A percentile compares a stretch with the other conserved stretches of the same genome.
phyloP scores from a whole-genome alignment of 2,113 vertebrate genomes.

The Atlantisia rogersi region DNA sequence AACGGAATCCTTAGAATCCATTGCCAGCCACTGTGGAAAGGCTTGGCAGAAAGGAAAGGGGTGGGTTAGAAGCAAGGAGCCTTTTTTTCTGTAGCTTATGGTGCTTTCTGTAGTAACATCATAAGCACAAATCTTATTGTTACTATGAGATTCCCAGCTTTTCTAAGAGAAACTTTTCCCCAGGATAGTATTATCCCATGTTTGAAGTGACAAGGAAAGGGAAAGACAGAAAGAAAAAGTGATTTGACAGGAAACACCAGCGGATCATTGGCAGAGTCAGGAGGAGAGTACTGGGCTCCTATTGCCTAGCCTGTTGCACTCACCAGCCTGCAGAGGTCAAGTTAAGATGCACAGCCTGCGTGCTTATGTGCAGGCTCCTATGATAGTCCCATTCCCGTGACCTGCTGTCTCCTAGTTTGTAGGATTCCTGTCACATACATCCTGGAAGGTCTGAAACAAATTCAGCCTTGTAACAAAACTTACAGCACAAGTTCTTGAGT shows the following conservation, averaged over 20 bases:
- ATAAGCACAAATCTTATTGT: background rate
- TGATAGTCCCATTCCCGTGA: background rate
- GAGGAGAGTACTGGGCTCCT: background rate
- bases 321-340: background rate
- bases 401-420: background rate
- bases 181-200: background rate
- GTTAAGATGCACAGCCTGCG: background rate
- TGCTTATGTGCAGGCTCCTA: background rate
- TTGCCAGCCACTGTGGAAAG: background rate
- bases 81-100: background rate
- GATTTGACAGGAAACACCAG: background rate
- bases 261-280: background rate
- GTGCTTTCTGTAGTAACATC: background rate
- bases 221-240: background rate
- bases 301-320: background rate
- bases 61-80: background rate
- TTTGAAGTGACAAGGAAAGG: background rate
- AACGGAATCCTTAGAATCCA: background rate
- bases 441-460: background rate
- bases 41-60: background rate
- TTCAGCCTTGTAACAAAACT: background rate
- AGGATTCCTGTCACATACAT: background rate
- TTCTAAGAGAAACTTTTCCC: background rate
- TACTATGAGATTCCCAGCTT: background rate
- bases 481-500: background rate